Base-by-base conservation (phyloP, 1,140 invertebrate species). In the Leptonema lineaticorne region DNA sequence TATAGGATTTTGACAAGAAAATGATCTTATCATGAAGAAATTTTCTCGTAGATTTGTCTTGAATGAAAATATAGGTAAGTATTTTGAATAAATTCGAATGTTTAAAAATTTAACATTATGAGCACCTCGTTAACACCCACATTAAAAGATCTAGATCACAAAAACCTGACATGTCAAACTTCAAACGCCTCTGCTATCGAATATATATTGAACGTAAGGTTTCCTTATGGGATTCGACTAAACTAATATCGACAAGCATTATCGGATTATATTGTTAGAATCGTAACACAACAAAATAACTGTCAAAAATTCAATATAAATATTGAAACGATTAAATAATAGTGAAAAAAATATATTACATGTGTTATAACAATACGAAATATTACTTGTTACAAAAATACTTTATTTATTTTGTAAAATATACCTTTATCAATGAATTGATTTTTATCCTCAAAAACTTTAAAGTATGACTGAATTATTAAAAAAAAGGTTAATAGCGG, bases 111-210 rank as follows among this genome's bases (percentile, higher is more conserved):
- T 20, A 11, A 24, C 18, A 24, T 14, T 53, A 18, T 26, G 9
- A 22, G 46, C 46, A 48, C 46, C 50, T 53, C 22, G 50, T 53
- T 53, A 53, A 53, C 50, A 24, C 50, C 50, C 50, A 53, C 50
- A 24, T 26, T 26, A 2, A 2, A 5, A 53, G 22, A 53, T 53
- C 50, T 53, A 53, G 50, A 53, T 53, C 50, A 24, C 11, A 53
- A 53, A 53, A 53, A 4, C 14, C 20, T 24, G 20, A 53, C 46
- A 48, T 2, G 37, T 41, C 37, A 16, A 41, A 16, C 16, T 41
- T 41, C 16, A 9, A 2, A 41, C 50, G 50, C 50, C 50, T 53
- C 20, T 26, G 50, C 50, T 11, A 20, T 11, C 11, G 16, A 2
- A 16, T 4, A 3, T 11, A 53, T 24, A 26, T n/a, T 8, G 24